These are phyloP conservation scores for Bombus consobrinus DNA, from an alignment of 1,140 invertebrate genomes.

Conservation along the genomic window DNA sequence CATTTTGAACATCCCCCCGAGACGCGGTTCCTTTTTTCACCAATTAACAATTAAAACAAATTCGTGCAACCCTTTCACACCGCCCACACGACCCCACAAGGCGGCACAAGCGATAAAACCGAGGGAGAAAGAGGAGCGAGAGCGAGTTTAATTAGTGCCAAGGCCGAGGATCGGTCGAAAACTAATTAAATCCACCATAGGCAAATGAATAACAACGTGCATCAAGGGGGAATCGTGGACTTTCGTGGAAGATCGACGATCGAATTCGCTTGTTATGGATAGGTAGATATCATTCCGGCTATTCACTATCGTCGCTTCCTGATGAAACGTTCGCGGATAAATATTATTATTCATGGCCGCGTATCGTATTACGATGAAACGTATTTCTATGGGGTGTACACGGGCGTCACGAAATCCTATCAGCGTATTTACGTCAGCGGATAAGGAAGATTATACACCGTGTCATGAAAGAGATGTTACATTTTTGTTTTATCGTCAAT, in stretches of 20 bases:
- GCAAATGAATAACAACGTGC: not conserved
- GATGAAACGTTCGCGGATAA: conserved; percentile 21
- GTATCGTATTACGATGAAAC: conserved; percentile 58
- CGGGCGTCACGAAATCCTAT: conserved; percentile 22
- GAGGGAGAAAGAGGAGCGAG: not conserved
- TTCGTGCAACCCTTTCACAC: not conserved
- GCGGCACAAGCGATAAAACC: not conserved
- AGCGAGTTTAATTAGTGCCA: conserved; percentile 28
- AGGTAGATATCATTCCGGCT: too few species aligned
- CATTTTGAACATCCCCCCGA: not conserved
- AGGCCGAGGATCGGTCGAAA: conserved; percentile 8
- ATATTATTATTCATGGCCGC: conserved; percentile 70
- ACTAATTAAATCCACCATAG: conserved; percentile 22
- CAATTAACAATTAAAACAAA: conserved; percentile 19
- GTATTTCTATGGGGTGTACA: conserved; percentile 15
- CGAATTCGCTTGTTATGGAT: not conserved
- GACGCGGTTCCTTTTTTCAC: not conserved
- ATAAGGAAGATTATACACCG: conserved; percentile 52
- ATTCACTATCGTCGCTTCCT: not conserved
- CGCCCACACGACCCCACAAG: too few species aligned
- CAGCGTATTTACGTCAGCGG: conserved; percentile 31
- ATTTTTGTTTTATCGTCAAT: not conserved
- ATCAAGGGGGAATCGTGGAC: not conserved
- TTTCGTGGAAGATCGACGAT: not conserved
- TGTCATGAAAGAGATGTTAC: conserved; percentile 4